Evolutionary conservation across 2,888 invertebrate genomes (phyloP), one percentile per base, ranked within the genome.

Genomic region (Nomada ruficornis): DNA sequence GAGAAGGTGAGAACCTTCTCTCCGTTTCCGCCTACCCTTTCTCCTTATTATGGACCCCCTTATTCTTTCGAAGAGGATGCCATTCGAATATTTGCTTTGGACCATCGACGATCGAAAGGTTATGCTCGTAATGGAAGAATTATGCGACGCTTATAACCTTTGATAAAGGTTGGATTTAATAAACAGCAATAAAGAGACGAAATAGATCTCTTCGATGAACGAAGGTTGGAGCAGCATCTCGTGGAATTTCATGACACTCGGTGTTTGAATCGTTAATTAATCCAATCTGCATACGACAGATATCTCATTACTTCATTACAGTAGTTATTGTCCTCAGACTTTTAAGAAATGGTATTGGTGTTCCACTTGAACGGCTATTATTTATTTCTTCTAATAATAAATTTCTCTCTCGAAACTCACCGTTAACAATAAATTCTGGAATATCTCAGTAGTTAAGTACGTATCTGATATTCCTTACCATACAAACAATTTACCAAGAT

Each of bases 71-170:
- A 11, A 13, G 2, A 10, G 11, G 44, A 9, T 10, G 20, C 44
- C 15, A 23, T 15, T 0, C 44, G 65, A 20, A 20, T 52, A 26
- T 67, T 47, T 62, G 20, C 13, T 23, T 18, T 9, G 4, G 23
- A 68, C 36, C 36, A 68, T 68, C 54, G 20, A 36, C 67, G 54
- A 68, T 68, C n/a, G 42, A 68, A 68, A 68, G 54, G 65, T 67
- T 65, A 47, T 23, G 52, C 36, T 62, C 15, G 20, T 47, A 50
- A 60, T 18, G 36, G 20, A 55, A 55, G 65, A 64, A 54, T 20
- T 42, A 36, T 52, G 50, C 52, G 65, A 67, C 18, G 67, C 36
- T 68, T 36, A 15, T 36, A 54, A 68, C 54, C 54, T 2, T 23
- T 42, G 36, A 20, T 54, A 68, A 54, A 68, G 54, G 54, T 68